A percentile compares a stretch with the other conserved stretches of the same genome.
Conservation (phyloP, 2,113 vertebrate species). For the Platichthys flesus region DNA sequence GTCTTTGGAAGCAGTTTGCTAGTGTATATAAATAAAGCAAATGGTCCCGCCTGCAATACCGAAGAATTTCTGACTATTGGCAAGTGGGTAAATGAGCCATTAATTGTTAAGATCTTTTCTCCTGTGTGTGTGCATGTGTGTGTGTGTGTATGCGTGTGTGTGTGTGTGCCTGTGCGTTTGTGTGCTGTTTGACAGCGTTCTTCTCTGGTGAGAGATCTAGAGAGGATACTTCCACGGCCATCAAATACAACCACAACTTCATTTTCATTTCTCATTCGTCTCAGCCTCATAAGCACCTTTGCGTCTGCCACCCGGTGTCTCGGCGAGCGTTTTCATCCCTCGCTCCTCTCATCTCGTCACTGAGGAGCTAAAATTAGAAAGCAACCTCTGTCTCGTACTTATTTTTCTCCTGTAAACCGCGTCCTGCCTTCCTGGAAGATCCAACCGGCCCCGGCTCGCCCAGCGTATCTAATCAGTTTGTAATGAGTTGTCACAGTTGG, state of each 20-base stretch:
- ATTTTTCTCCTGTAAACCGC: constrained; percentile 28
- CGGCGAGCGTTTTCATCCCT: constrained; percentile 38
- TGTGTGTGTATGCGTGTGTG: not conserved
- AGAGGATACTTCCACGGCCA: constrained; percentile 18
- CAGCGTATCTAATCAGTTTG: constrained; percentile 60
- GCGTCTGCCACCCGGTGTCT: constrained; percentile 23
- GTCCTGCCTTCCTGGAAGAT: not conserved
- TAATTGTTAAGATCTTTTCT: constrained; percentile 29
- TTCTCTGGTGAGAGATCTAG: not conserved
- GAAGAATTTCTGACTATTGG: constrained; percentile 28
- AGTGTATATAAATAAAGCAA: constrained; percentile 40
- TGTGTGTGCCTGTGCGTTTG: not conserved
- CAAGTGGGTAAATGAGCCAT: constrained; percentile 31
- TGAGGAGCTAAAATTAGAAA: constrained; percentile 69
- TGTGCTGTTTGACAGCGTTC: constrained; percentile 1
- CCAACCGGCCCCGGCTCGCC: not conserved
- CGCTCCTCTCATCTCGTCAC: constrained; percentile 50
- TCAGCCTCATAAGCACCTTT: constrained; percentile 37
- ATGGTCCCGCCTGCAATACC: constrained; percentile 11
- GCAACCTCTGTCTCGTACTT: constrained; percentile 40
- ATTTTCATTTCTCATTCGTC: constrained; percentile 45
- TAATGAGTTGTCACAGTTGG: constrained; percentile 65
- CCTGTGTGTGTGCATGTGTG: not conserved
- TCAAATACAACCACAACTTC: constrained; percentile 27
- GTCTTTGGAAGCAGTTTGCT: constrained; percentile 38